Evolutionary conservation across 1,140 invertebrate genomes (phyloP).

Genomic region (Aphidius ervi): DNA sequence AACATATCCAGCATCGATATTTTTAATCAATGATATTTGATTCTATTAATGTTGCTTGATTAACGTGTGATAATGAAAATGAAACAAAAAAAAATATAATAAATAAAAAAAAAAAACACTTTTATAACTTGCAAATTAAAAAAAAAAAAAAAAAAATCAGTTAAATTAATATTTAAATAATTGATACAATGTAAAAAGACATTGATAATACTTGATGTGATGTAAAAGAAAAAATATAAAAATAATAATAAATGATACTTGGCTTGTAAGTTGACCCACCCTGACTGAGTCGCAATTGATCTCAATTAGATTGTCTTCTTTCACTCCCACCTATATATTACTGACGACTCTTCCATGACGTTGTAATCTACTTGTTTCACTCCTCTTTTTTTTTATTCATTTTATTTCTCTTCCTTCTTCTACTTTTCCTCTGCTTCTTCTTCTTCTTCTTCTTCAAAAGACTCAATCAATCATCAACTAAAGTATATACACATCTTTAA

Average conservation of each 20-base stretch:
- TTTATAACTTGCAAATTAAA: not conserved
- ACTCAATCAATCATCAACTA: too few species aligned
- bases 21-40: not conserved
- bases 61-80: not conserved
- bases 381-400: constrained; percentile 19
- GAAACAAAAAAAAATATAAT: constrained; percentile 1
- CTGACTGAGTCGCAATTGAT: constrained; percentile 44
- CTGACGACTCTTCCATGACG: constrained; percentile 2
- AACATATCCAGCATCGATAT: too few species aligned
- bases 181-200: too few species aligned
- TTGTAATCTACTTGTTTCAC: constrained; percentile 11
- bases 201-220: too few species aligned
- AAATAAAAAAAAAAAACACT: not conserved
- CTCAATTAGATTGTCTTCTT: constrained; percentile 41
- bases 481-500: not conserved
- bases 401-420: constrained; percentile 6
- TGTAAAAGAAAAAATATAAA: constrained; percentile 4
- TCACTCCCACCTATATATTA: constrained; percentile 5
- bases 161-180: not conserved
- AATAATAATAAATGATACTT: constrained; percentile 2
- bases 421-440: constrained; percentile 9
- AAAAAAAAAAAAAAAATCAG: not conserved
- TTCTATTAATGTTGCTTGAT: not conserved
- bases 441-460: constrained; percentile 19
- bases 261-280: constrained; percentile 40